Evolutionary conservation across 2,888 invertebrate genomes (phyloP), one percentile per base, ranked within the genome.

Genomic region (Sepioteuthis lessoniana): DNA sequence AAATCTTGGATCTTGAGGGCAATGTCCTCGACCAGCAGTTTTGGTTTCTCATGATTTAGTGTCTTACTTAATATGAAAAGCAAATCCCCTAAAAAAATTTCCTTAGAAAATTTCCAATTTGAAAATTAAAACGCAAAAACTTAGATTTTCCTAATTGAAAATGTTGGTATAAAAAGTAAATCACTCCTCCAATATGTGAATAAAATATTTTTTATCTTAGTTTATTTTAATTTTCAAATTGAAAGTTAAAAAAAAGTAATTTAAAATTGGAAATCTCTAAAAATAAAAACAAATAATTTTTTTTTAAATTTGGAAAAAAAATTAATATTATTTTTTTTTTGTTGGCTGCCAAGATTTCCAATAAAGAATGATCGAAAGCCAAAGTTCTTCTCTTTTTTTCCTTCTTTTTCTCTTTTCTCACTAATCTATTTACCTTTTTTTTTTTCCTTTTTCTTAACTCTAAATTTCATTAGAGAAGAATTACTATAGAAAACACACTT

Each of bases 1-100:
- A 99, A 97, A 55, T 98, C 97, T 0, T 98, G 97, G 98, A 99
- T 98, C 97, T 99, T 99, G 95, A 98, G 98, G 31, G 98, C 98
- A 94, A 99, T 98, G 95, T 98, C 98, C 95, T 98, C 98, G 1
- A 99, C 98, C 16, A 98, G 98, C 93, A 99, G 97, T 90, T 95
- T 96, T 0, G 99, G 98, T 28, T 98, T 98, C 94, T 98, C 98
- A 95, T 98, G 98, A 38, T 97, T 95, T 5, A 97, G 96, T 37
- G 97, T 94, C 91, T 55, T 5, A 55, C 7, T 55, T 55, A 55
- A 55, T 55, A 55, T 25, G 21, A 25, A 55, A 55, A 55, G 55
- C 21, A 55, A 55, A 55, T 25, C 55, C 7, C 55, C 25, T 19
- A 25, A 2, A 55, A 55, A 55, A 55, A 55, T 55, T 55, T 55